A percentile compares a stretch with the other conserved stretches of the same genome.
Evolutionary conservation across 2,888 invertebrate genomes (phyloP).

Genomic region (Parnassius glacialis): DNA sequence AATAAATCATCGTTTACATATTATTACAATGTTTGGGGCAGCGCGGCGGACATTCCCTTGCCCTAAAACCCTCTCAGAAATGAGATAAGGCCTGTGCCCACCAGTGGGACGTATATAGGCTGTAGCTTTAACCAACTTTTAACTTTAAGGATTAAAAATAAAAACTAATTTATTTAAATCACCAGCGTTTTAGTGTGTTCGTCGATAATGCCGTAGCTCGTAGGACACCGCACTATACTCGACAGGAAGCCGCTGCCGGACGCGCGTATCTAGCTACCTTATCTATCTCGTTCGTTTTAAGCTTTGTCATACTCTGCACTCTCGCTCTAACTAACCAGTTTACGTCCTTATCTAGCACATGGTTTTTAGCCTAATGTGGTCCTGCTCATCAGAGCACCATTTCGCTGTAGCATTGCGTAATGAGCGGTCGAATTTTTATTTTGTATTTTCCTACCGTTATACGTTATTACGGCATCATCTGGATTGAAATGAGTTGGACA

Average conservation of each 20-base stretch:
- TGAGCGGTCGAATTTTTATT: conserved; percentile 70
- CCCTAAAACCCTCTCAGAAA: too few species aligned
- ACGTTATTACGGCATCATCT: conserved; percentile 63
- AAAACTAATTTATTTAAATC: too few species aligned
- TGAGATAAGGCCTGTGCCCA: too few species aligned
- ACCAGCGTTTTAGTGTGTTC: conserved; percentile 1
- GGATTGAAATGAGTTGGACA: conserved; percentile 45
- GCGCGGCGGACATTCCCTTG: too few species aligned
- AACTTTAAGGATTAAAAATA: too few species aligned
- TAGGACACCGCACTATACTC: conserved; percentile 35
- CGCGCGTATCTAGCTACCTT: conserved; percentile 73
- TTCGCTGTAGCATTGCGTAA: conserved; percentile 65
- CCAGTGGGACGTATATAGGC: too few species aligned
- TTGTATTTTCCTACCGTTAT: conserved; percentile 62
- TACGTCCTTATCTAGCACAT: conserved; percentile 48
- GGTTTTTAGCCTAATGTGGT: conserved; percentile 40
- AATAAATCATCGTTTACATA: too few species aligned
- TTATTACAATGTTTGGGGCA: too few species aligned
- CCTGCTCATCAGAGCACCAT: conserved; percentile 51
- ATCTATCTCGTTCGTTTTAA: conserved; percentile 67
- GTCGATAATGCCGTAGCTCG: conserved; percentile 18
- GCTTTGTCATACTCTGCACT: conserved; percentile 55
- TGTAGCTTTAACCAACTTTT: too few species aligned
- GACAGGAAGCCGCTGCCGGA: conserved; percentile 72
- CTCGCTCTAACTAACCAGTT: conserved; percentile 47